Conservation (phyloP, 1,140 invertebrate genomes). For the Drosophila sturtevanti region DNA sequence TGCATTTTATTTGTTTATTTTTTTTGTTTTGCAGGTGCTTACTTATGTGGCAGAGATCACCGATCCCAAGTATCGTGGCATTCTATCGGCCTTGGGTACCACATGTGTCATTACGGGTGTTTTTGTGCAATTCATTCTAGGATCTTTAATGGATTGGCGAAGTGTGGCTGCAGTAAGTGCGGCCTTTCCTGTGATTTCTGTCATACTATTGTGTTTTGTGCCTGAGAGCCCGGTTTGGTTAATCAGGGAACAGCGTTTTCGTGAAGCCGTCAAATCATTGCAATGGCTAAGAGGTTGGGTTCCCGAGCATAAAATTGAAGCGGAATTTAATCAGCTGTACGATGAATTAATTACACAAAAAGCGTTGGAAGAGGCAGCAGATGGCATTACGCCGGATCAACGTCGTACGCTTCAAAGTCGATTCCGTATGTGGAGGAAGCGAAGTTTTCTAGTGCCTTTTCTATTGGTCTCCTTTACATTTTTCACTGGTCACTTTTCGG, state of each 20-base stretch:
- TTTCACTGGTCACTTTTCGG: constrained; percentile 88
- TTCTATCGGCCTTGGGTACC: constrained; percentile 88
- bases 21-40: constrained; percentile 84
- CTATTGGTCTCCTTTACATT: constrained; percentile 86
- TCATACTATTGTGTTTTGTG: constrained; percentile 87
- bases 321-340: constrained; percentile 85
- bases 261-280: constrained; percentile 85
- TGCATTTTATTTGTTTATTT: neutral
- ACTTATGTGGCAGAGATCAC: constrained; percentile 92
- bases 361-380: constrained; percentile 57
- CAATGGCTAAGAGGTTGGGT: constrained; percentile 88
- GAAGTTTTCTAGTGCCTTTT: constrained; percentile 86
- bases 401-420: constrained; percentile 43
- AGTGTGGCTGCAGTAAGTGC: constrained; percentile 87
- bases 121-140: constrained; percentile 88
- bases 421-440: constrained; percentile 68
- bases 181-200: constrained; percentile 86
- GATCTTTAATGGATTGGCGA: constrained; percentile 88
- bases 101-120: constrained; percentile 89
- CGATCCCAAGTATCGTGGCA: constrained; percentile 89
- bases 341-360: constrained; percentile 81
- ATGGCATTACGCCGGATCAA: constrained; percentile 27
- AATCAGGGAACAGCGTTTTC: constrained; percentile 85
- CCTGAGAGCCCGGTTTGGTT: constrained; percentile 92
- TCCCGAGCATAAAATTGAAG: constrained; percentile 83